Evolutionary conservation across 2,113 vertebrate genomes (phyloP).

Genomic region (Grus americana): DNA sequence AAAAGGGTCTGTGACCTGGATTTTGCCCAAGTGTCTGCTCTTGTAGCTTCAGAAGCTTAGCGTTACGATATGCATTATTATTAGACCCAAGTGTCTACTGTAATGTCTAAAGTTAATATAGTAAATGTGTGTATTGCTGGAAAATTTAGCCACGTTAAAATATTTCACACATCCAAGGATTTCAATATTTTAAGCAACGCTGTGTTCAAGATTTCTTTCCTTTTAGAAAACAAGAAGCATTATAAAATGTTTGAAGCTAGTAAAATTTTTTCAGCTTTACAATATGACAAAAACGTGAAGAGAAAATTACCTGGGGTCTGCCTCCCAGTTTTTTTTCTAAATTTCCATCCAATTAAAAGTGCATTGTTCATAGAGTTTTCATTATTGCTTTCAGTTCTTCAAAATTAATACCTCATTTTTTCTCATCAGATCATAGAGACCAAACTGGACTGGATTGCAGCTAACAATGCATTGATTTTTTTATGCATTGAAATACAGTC

Average conservation of each 20-base stretch:
- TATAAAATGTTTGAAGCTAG: neutral
- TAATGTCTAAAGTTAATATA: neutral
- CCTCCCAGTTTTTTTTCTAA: neutral
- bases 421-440: neutral
- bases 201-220: neutral
- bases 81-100: neutral
- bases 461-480: neutral
- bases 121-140: neutral
- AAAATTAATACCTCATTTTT: neutral
- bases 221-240: neutral
- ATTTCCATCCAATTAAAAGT: neutral
- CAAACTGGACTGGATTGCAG: neutral
- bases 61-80: neutral
- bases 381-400: neutral
- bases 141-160: neutral
- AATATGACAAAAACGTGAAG: neutral
- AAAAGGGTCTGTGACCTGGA: neutral
- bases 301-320: neutral
- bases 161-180: neutral
- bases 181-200: neutral
- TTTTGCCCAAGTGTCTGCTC: neutral
- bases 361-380: neutral
- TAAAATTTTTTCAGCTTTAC: neutral
- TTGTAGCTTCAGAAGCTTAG: neutral
- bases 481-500: neutral